Evolutionary conservation across 2,797 vertebrate species (phyloP).

Genomic region (Pseudomugil gertrudae): DNA sequence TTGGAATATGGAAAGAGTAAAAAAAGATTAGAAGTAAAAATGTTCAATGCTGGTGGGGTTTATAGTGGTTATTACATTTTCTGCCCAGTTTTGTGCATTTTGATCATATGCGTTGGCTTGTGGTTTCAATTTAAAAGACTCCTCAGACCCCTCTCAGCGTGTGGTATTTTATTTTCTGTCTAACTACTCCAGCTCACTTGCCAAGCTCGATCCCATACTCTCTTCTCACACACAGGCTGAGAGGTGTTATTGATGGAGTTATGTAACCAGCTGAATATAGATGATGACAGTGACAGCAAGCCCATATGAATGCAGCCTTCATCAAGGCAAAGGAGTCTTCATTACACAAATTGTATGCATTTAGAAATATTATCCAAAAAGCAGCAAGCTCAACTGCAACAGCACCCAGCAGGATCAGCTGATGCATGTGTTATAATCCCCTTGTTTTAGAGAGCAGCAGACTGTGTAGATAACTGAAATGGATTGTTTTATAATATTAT

Average conservation of each 20-base stretch:
- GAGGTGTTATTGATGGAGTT: constrained; percentile 66
- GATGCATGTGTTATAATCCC: neutral
- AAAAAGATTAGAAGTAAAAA: constrained; percentile 16
- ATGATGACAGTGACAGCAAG: constrained; percentile 55
- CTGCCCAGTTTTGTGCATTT: constrained; percentile 17
- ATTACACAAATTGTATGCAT: constrained; percentile 13
- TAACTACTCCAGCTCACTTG: constrained; percentile 38
- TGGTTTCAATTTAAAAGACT: constrained; percentile 8
- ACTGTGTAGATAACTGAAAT: neutral
- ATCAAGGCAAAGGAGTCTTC: constrained; percentile 21
- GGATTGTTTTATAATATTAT: too few relatives aligned
- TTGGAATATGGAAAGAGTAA: constrained; percentile 13
- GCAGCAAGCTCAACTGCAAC: neutral
- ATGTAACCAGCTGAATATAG: constrained; percentile 73
- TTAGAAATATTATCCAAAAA: too few relatives aligned
- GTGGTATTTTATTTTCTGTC: constrained; percentile 44
- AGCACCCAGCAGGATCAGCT: neutral
- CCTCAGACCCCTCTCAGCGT: neutral
- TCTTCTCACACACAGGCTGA: constrained; percentile 47
- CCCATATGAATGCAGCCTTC: constrained; percentile 39
- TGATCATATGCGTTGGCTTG: constrained; percentile 10
- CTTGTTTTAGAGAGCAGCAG: neutral
- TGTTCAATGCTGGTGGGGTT: neutral
- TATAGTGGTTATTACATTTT: constrained; percentile 9
- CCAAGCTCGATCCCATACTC: constrained; percentile 43